These are phyloP conservation scores for Phylloscopus trochilus DNA, from an alignment of 2,113 vertebrate species.

Conservation along the genomic window DNA sequence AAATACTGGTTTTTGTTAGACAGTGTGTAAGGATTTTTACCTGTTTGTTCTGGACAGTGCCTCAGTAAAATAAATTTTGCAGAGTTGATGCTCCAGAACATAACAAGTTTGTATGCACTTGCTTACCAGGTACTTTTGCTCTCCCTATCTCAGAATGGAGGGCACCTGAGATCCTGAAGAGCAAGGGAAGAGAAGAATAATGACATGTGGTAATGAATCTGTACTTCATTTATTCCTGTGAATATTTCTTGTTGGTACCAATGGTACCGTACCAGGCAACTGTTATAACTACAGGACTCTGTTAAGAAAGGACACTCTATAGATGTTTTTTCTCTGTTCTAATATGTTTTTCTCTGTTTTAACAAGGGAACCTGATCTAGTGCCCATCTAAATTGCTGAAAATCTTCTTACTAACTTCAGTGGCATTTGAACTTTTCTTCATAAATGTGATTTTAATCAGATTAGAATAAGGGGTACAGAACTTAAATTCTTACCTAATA, in stretches of 20 bases:
- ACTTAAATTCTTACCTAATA: neutral
- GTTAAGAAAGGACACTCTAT: slow-evolving; percentile 49
- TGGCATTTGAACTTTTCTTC: neutral
- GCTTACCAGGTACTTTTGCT: slow-evolving; percentile 41
- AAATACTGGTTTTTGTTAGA: slow-evolving; percentile 72
- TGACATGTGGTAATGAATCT: slow-evolving; percentile 60
- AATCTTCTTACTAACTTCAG: neutral
- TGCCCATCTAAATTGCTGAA: slow-evolving; percentile 1
- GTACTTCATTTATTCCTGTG: slow-evolving; percentile 79
- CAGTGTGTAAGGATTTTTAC: slow-evolving; percentile 70
- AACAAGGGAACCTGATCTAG: neutral
- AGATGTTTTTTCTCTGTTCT: slow-evolving; percentile 38
- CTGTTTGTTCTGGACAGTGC: slow-evolving; percentile 67
- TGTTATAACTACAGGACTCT: slow-evolving; percentile 68
- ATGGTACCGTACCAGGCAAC: slow-evolving; percentile 73
- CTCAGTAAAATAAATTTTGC: slow-evolving; percentile 59
- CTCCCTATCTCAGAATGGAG: neutral
- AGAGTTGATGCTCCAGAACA: slow-evolving; percentile 58
- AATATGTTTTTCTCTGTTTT: neutral
- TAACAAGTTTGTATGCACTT: slow-evolving; percentile 68
- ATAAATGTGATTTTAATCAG: neutral
- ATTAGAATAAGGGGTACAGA: neutral
- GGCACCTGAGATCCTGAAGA: slow-evolving; percentile 44
- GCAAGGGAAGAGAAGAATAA: slow-evolving; percentile 62
- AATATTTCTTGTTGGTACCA: slow-evolving; percentile 80